phyloP scores from a whole-genome alignment of 2,797 vertebrate species.

The Anableps anableps region DNA sequence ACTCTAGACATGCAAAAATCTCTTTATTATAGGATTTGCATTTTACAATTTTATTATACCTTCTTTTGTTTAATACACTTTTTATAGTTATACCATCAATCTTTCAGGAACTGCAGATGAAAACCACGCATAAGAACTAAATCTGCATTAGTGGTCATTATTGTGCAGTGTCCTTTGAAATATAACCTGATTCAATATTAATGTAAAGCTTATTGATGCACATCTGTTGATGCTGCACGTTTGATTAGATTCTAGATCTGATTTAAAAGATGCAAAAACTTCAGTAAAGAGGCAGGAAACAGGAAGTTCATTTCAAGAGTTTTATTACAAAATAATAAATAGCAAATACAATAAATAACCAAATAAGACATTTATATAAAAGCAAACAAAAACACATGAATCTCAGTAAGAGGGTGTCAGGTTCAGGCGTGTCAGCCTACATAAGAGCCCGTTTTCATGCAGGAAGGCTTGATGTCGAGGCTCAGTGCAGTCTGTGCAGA shows the following conservation, averaged over 20 bases:
- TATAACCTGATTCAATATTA: background rate
- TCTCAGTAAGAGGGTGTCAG: conserved; percentile 18
- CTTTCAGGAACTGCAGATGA: background rate
- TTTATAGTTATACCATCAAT: background rate
- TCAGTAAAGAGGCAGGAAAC: conserved; percentile 46
- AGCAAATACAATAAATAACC: conserved; percentile 78
- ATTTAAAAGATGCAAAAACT: background rate
- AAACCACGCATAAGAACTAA: background rate
- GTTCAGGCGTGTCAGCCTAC: conserved; percentile 36
- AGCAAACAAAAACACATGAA: conserved; percentile 7
- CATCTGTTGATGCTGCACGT: background rate
- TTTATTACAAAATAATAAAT: conserved; percentile 78
- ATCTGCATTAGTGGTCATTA: background rate
- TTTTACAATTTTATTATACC: background rate
- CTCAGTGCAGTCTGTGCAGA: conserved; percentile 29
- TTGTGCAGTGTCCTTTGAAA: background rate
- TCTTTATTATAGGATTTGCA: background rate
- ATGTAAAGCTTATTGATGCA: background rate
- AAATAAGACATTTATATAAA: conserved; percentile 60
- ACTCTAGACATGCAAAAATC: background rate
- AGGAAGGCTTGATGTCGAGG: background rate
- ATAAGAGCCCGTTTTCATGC: background rate
- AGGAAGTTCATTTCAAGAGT: conserved; percentile 30
- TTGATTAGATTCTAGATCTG: background rate
- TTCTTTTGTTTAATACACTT: background rate